A percentile compares a stretch with the other conserved stretches of the same genome.
Conservation (phyloP, 2,797 vertebrate species). For the Manis pentadactyla region DNA sequence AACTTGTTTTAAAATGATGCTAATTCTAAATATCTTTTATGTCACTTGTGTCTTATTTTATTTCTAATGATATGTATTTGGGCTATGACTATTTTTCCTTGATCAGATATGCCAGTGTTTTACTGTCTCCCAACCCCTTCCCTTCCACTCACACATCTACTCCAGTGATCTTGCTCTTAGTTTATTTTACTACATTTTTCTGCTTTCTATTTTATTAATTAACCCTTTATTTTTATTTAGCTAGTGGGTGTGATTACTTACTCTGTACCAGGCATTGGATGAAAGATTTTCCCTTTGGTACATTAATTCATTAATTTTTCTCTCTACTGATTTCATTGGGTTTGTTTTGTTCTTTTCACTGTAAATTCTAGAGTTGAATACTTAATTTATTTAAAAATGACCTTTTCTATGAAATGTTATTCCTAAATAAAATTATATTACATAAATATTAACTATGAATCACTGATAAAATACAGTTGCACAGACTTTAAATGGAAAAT, state of each 20-base stretch:
- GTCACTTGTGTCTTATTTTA: not conserved
- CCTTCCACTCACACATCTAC: no score
- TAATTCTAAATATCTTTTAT: not conserved
- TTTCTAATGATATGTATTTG: not conserved
- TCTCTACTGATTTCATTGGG: not conserved
- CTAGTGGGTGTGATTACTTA: not conserved
- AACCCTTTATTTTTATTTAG: not conserved
- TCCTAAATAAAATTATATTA: not conserved
- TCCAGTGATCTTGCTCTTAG: not conserved
- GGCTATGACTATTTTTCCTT: not conserved
- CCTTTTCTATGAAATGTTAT: not conserved
- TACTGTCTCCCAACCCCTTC: not conserved
- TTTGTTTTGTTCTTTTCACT: not conserved
- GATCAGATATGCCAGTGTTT: not conserved
- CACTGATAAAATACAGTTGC: not conserved
- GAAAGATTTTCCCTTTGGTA: not conserved
- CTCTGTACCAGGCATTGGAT: not conserved
- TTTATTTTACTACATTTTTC: not conserved
- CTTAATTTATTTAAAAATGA: conserved; percentile 16
- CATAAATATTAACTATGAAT: not conserved
- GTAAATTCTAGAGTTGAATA: not conserved
- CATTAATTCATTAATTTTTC: not conserved
- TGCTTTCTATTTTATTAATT: not conserved
- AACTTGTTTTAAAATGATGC: not conserved
- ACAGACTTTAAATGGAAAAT: not conserved